These are phyloP conservation scores for Lamellibrachia luymesi DNA, from an alignment of 1,140 invertebrate genomes.

Conservation along the genomic window DNA sequence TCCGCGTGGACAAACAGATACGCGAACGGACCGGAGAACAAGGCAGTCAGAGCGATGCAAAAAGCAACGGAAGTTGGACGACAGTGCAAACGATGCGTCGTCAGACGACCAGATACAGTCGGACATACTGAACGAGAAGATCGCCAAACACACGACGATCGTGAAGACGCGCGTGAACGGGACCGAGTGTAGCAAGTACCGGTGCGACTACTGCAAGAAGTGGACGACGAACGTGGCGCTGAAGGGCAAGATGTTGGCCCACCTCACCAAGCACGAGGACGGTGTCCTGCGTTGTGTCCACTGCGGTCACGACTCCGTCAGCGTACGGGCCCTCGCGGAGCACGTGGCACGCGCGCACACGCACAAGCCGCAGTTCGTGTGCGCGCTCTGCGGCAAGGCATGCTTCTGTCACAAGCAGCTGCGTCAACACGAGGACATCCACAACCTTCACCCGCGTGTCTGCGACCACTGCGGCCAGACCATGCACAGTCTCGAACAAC, in stretches of 20 bases:
- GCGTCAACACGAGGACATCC: background rate
- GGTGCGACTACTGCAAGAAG: background rate
- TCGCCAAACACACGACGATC: background rate
- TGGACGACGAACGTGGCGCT: background rate
- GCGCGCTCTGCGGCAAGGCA: background rate
- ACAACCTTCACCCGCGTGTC: background rate
- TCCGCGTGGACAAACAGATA: background rate
- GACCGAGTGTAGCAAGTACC: background rate
- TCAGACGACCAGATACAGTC: background rate
- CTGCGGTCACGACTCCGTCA: background rate
- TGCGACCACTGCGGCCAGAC: background rate
- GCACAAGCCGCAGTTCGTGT: background rate
- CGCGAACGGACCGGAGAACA: background rate
- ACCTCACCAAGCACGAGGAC: background rate
- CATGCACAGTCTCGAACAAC: background rate
- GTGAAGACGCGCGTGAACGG: background rate
- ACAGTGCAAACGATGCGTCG: too few species aligned
- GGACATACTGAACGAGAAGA: background rate
- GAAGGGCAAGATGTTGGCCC: background rate
- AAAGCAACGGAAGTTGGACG: background rate
- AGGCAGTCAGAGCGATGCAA: background rate
- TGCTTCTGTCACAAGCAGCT: background rate
- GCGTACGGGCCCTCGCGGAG: background rate
- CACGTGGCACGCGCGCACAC: background rate
- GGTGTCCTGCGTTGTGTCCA: background rate